Evolutionary conservation across 2,888 invertebrate genomes (phyloP).

Genomic region (Scaptodrosophila latifasciaeformis): DNA sequence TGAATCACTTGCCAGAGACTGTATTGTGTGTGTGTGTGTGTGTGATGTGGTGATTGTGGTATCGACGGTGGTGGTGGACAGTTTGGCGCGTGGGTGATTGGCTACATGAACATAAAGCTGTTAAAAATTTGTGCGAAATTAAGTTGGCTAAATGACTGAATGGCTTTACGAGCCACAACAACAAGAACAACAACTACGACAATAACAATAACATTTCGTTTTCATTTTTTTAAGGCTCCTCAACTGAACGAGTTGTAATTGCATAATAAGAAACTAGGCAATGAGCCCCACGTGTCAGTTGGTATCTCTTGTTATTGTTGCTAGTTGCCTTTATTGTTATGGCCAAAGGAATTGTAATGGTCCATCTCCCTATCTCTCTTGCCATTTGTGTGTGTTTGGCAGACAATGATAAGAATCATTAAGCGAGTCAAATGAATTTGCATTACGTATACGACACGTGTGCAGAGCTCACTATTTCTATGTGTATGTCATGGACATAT

Average conservation of each 20-base stretch:
- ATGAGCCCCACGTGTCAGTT: conserved; percentile 23
- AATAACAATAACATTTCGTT: conserved; percentile 25
- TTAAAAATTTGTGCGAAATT: conserved; percentile 59
- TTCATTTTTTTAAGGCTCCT: too few species aligned
- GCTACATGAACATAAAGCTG: conserved; percentile 47
- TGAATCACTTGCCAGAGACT: conserved; percentile 21
- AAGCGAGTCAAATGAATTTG: conserved; percentile 37
- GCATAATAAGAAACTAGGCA: too few species aligned
- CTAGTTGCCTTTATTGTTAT: too few species aligned
- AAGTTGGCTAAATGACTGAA: conserved; percentile 58
- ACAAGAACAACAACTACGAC: conserved; percentile 35
- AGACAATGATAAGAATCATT: too few species aligned
- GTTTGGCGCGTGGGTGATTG: conserved; percentile 42
- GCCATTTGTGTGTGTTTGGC: too few species aligned
- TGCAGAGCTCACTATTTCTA: conserved; percentile 43
- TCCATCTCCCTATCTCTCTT: too few species aligned
- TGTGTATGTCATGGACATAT: conserved; percentile 33
- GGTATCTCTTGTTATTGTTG: too few species aligned
- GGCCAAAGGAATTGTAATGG: too few species aligned
- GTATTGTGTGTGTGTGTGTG: neutral
- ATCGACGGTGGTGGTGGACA: conserved; percentile 7
- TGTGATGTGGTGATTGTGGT: neutral
- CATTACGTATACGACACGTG: conserved; percentile 68
- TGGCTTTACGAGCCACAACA: conserved; percentile 39
- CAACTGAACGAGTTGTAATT: too few species aligned